These are phyloP conservation scores for Habropoda laboriosa DNA, from an alignment of 1,140 invertebrate species.

Conservation along the genomic window DNA sequence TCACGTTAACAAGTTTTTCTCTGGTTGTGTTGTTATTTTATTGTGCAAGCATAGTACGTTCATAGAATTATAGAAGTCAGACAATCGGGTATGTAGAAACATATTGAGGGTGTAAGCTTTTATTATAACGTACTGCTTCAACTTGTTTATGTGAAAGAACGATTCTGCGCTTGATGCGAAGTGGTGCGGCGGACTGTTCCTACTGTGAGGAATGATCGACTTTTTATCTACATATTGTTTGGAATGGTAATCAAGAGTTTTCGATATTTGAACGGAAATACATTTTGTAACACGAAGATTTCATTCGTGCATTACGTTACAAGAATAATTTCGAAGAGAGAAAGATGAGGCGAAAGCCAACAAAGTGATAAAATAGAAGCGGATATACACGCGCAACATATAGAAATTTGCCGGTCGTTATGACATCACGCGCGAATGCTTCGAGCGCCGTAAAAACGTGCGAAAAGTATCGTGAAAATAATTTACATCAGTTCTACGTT, in stretches of 20 bases:
- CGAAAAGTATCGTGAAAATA: neutral
- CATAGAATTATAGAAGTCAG: neutral
- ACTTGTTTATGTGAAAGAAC: slow-evolving; percentile 21
- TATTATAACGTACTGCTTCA: slow-evolving; percentile 8
- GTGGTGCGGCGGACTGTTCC: neutral
- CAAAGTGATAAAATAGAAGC: slow-evolving; percentile 12
- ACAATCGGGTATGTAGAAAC: neutral
- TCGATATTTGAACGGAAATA: neutral
- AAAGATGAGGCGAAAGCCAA: neutral
- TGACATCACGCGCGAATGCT: slow-evolving; percentile 35
- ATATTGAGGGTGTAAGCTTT: neutral
- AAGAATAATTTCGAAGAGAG: neutral
- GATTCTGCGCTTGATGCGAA: slow-evolving; percentile 34
- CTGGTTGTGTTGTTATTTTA: slow-evolving; percentile 7
- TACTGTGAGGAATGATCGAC: slow-evolving; percentile 21
- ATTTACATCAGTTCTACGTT: neutral
- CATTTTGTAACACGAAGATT: too few relatives aligned
- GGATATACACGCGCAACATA: slow-evolving; percentile 4
- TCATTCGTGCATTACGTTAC: neutral
- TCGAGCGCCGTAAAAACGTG: slow-evolving; percentile 16
- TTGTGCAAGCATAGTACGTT: neutral
- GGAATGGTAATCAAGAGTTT: neutral
- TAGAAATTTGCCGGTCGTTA: slow-evolving; percentile 35
- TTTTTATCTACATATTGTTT: slow-evolving; percentile 8
- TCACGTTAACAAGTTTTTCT: slow-evolving; percentile 24